Conservation (phyloP, 1,140 invertebrate genomes). For the Drosophila nikananu region DNA sequence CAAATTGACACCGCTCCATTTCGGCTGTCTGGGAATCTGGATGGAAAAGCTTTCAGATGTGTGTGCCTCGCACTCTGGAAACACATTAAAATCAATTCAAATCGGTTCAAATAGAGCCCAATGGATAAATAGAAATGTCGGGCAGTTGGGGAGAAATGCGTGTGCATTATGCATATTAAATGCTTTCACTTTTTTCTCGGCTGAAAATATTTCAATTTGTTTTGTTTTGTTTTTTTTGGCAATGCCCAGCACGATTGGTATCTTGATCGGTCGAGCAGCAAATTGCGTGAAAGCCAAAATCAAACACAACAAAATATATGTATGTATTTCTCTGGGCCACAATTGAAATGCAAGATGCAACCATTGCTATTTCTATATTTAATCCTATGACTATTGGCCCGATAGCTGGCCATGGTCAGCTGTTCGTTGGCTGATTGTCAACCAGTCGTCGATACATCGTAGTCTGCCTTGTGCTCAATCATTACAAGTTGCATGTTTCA, state of each 20-base stretch:
- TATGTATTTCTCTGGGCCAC: constrained; percentile 41
- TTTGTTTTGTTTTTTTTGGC: constrained; percentile 55
- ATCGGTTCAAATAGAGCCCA: constrained; percentile 2
- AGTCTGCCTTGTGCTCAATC: constrained; percentile 79
- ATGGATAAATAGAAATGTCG: constrained; percentile 32
- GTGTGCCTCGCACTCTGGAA: neutral
- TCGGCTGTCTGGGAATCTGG: constrained; percentile 26
- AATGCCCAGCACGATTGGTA: constrained; percentile 23
- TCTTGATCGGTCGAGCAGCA: constrained; percentile 49
- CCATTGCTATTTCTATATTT: constrained; percentile 45
- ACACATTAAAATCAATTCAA: constrained; percentile 29
- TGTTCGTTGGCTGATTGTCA: constrained; percentile 66
- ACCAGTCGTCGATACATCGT: constrained; percentile 51
- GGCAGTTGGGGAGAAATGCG: constrained; percentile 32
- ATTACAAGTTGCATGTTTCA: constrained; percentile 54
- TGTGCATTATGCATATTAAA: constrained; percentile 78
- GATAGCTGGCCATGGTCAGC: constrained; percentile 49
- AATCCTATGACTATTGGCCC: constrained; percentile 27
- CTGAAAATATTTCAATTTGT: constrained; percentile 13
- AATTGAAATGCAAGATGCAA: constrained; percentile 75
- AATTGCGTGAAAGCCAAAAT: constrained; percentile 40
- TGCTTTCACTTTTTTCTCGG: constrained; percentile 74
- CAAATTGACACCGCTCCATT: constrained; percentile 63
- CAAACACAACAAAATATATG: neutral
- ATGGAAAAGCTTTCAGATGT: constrained; percentile 28